phyloP scores from a whole-genome alignment of 2,888 invertebrate species.

The Hirudinaria manillensis region DNA sequence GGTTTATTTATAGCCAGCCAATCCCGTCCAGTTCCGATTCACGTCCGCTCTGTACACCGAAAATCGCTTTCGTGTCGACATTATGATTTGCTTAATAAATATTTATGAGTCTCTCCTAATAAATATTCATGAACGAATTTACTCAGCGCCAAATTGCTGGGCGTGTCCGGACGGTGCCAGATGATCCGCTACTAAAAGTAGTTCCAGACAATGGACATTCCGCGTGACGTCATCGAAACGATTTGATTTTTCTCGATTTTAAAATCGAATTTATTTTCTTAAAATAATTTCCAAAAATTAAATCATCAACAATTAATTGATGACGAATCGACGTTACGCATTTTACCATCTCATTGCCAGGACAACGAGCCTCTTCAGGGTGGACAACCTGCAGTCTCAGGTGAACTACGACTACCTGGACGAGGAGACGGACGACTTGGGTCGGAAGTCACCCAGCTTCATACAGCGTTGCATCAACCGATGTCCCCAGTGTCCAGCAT shows the following conservation, averaged over 20 bases:
- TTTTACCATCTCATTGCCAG: background rate
- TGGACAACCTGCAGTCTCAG: constrained; percentile 46
- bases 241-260: background rate
- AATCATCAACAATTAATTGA: no score
- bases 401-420: constrained; percentile 50
- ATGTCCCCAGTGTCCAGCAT: constrained; percentile 4
- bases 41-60: background rate
- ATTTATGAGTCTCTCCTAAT: constrained; percentile 15
- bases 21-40: background rate
- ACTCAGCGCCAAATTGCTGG: background rate
- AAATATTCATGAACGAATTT: constrained; percentile 14
- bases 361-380: constrained; percentile 34
- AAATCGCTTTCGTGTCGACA: constrained; percentile 1
- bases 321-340: no score
- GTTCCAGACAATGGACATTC: background rate
- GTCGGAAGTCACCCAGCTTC: background rate
- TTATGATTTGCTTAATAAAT: constrained; percentile 14
- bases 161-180: background rate
- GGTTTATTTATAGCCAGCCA: background rate
- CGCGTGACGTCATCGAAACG: background rate
- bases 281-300: background rate
- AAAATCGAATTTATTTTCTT: background rate
- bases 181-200: background rate
- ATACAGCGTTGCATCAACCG: background rate
- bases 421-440: constrained; percentile 43